Conservation (phyloP, 2,113 vertebrate genomes). For the Aspidoscelis tigris region DNA sequence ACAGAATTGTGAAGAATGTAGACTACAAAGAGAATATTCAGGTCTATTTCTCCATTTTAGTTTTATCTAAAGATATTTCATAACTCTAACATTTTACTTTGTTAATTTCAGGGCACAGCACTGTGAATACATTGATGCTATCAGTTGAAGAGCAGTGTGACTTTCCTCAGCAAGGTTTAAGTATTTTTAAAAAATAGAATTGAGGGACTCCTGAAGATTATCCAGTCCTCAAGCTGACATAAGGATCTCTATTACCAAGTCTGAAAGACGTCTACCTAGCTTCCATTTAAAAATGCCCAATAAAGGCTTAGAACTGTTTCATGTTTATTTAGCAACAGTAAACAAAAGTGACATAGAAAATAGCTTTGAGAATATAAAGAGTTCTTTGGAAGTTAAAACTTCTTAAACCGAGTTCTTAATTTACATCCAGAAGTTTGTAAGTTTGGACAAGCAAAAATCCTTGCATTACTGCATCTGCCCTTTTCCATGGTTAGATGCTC, state of each 20-base stretch:
- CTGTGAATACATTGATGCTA: constrained; percentile 41
- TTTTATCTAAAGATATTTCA: constrained; percentile 60
- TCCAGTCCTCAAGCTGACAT: not conserved
- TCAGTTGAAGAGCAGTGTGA: not conserved
- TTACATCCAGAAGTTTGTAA: constrained; percentile 42
- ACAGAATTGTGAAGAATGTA: constrained; percentile 33
- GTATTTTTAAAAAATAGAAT: constrained; percentile 1
- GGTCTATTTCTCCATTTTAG: constrained; percentile 50
- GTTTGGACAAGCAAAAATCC: constrained; percentile 23
- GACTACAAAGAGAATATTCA: constrained; percentile 46
- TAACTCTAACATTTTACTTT: constrained; percentile 53
- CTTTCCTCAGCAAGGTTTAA: constrained; percentile 48
- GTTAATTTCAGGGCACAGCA: constrained; percentile 34
- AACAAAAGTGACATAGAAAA: no score
- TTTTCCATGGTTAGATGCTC: not conserved
- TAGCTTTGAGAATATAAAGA: no score
- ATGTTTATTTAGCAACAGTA: no score
- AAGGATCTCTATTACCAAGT: not conserved
- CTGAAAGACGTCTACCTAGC: not conserved
- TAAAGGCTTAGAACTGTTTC: no score
- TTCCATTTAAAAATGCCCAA: not conserved
- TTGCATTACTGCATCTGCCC: no score
- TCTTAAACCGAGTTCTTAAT: no score
- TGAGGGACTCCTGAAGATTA: not conserved
- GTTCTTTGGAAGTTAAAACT: no score